Evolutionary conservation across 92 coral and sea anemone genomes (phyloP).

Genomic region (Desmophyllum pertusum): DNA sequence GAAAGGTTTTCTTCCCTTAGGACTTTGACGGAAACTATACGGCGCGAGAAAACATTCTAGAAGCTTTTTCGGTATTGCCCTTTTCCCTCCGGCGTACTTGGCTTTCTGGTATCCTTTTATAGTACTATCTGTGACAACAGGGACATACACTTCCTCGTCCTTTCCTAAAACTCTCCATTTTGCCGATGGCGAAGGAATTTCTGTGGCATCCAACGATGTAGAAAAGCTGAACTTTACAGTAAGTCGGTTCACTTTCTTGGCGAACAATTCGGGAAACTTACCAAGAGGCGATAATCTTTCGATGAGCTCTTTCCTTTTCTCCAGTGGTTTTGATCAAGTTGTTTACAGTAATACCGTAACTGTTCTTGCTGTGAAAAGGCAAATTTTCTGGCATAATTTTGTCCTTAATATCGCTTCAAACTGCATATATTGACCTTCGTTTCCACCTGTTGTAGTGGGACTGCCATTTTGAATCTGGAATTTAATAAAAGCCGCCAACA

Average conservation of each 20-base stretch:
- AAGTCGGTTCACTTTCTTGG: constrained; percentile 28
- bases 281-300: no score
- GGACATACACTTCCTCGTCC: constrained; percentile 11
- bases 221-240: constrained; percentile 10
- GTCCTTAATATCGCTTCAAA: constrained; percentile 13
- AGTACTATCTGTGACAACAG: constrained; percentile 18
- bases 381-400: constrained; percentile 4
- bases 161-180: constrained; percentile 41
- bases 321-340: not conserved
- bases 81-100: constrained; percentile 41
- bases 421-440: not conserved
- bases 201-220: constrained; percentile 13
- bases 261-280: no score
- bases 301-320: no score
- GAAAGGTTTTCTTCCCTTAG: not conserved
- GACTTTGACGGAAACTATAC: constrained; percentile 33
- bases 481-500: constrained; percentile 12
- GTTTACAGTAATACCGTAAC: not conserved
- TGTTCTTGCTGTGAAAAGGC: constrained; percentile 10
- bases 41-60: constrained; percentile 27
- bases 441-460: not conserved
- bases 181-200: constrained; percentile 34
- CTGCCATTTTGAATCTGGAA: constrained; percentile 18
- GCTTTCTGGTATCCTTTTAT: constrained; percentile 31
- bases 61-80: constrained; percentile 44